Base-by-base conservation (phyloP, 1,140 invertebrate genomes). In the Drosophila nannoptera region DNA sequence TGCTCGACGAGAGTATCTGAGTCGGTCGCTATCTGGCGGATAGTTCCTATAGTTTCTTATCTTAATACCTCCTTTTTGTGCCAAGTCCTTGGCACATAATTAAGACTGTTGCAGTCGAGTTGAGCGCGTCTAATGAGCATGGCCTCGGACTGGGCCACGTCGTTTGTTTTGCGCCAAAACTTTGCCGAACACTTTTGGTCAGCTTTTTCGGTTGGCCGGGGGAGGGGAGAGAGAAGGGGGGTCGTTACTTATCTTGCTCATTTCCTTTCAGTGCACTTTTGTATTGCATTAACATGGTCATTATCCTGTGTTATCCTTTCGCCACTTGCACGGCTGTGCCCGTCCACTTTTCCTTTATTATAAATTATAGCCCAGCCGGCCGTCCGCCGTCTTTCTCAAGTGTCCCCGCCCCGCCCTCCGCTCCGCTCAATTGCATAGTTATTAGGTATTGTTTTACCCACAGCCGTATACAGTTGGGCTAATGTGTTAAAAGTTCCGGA, bases 221-320 rank as follows among this genome's bases (percentile, higher is more conserved):
- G 22, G 22, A 22, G 22, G 22, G 22, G 22, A 22, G 22, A 2
- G 22, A 3, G 22, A 3, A 3, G 22, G 22, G 22, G 53, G 59
- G 70, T 87, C 81, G 74, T 87, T 86, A 81, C 82, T 86, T 86
- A 87, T 86, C 82, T 86, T 75, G 81, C 82, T 86, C 77, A 77
- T 87, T 87, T 84, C 81, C 81, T 84, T 87, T 87, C 81, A 87
- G 77, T 86, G 81, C 81, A 84, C 81, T 86, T 86, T 77, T 86
- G 81, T 86, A 78, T 73, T 81, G 77, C 81, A 86, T 86, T 86
- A 86, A 86, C 77, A 86, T 86, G 81, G 81, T 87, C 81, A 86
- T 86, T 86, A 86, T 86, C 73, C 69, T 42, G 52, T 58, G 56
- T 75, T 75, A 76, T 60, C 54, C 61, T 68, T 76, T 60, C 50